Percentiles rank a stretch among this genome's conserved stretches.
Evolutionary conservation across 2,888 invertebrate species (phyloP).

Genomic region (Tachina fera): DNA sequence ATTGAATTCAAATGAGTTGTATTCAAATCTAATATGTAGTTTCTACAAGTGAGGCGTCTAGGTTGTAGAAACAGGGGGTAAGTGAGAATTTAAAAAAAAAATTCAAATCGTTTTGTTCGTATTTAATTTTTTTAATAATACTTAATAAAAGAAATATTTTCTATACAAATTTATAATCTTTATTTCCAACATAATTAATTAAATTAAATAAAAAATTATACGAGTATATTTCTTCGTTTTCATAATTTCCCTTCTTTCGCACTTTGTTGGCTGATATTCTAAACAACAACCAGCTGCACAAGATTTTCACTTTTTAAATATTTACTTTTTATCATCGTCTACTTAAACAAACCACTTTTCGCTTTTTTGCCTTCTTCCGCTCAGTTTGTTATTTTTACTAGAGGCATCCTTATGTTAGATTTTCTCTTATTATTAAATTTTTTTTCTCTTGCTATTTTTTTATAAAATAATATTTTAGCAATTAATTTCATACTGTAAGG

Average conservation of each 20-base stretch:
- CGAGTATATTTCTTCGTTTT: not conserved
- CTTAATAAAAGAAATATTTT: no score
- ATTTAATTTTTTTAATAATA: no score
- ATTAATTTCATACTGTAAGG: slow-evolving; percentile 69
- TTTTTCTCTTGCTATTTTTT: not conserved
- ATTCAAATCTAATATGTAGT: no score
- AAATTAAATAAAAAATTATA: not conserved
- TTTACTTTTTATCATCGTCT: slow-evolving; percentile 60
- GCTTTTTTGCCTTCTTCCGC: not conserved
- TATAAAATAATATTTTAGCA: slow-evolving; percentile 65
- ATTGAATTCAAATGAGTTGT: no score
- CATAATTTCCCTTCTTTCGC: not conserved
- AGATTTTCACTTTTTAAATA: slow-evolving; percentile 60
- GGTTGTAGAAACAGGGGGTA: no score
- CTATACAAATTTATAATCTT: no score
- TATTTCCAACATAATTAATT: not conserved
- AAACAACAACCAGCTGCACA: slow-evolving; percentile 23
- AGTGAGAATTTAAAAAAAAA: no score
- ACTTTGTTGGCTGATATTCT: not conserved
- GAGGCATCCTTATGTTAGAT: slow-evolving; percentile 24
- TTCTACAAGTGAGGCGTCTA: no score
- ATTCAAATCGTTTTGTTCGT: no score
- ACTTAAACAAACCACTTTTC: slow-evolving; percentile 45
- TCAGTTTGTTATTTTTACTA: slow-evolving; percentile 29
- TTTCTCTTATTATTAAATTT: slow-evolving; percentile 20